Conservation (phyloP, 2,797 vertebrate genomes). For the Pseudocheirus occidentalis region DNA sequence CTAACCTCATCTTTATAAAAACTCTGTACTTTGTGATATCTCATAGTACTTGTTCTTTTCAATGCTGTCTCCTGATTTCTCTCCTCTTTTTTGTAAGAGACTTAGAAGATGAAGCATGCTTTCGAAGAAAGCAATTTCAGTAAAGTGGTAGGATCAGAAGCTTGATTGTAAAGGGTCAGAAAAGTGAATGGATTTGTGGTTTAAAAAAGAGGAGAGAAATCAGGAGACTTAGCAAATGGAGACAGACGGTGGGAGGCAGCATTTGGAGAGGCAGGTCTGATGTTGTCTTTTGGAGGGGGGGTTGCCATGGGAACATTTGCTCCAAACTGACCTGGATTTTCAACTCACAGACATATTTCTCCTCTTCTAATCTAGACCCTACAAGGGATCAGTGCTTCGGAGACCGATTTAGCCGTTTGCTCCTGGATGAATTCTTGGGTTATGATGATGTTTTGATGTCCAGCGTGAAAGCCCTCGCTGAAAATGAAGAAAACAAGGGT, state of each 20-base stretch:
- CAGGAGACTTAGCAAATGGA: no score
- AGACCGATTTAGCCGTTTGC: constrained; percentile 96
- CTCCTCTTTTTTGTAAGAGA: neutral
- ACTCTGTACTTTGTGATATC: neutral
- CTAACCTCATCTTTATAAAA: neutral
- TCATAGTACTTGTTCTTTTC: neutral
- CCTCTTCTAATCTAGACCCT: constrained; percentile 84
- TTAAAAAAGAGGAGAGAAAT: no score
- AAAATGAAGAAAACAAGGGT: constrained; percentile 99
- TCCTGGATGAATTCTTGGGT: constrained; percentile 96
- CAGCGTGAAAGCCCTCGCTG: constrained; percentile 96
- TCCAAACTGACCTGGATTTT: neutral
- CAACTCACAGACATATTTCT: neutral
- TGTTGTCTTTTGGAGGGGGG: no score
- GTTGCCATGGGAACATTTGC: neutral
- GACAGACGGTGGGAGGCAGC: no score
- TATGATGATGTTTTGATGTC: constrained; percentile 99
- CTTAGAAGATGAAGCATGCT: neutral
- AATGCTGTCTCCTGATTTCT: neutral
- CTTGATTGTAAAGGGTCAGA: neutral
- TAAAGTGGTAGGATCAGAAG: no score
- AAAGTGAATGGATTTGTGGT: no score
- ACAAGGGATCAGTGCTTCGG: constrained; percentile 95
- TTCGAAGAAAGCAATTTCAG: neutral
- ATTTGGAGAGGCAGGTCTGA: neutral